These are phyloP conservation scores for Halcyon senegalensis DNA, from an alignment of 2,113 vertebrate species.

Conservation along the genomic window DNA sequence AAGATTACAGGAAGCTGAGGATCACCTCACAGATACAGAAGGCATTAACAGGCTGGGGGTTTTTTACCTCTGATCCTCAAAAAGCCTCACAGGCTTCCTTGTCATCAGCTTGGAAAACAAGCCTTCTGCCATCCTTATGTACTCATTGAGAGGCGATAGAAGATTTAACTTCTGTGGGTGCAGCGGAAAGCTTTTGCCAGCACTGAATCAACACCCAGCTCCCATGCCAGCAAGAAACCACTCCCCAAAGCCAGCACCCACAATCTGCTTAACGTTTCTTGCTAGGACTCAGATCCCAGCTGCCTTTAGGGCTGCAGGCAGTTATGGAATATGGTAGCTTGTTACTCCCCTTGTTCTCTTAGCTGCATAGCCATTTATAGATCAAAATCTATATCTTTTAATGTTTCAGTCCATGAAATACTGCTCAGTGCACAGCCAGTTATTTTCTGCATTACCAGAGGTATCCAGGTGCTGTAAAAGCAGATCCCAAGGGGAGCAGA, in stretches of 20 bases:
- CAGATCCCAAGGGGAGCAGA: neutral
- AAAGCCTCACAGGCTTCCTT: constrained; percentile 31
- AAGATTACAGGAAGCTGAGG: neutral
- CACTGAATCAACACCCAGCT: neutral
- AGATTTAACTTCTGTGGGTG: neutral
- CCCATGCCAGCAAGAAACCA: neutral
- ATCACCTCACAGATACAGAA: constrained; percentile 12
- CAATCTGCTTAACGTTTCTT: neutral
- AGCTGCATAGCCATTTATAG: neutral
- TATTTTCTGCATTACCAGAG: neutral
- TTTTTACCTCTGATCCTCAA: neutral
- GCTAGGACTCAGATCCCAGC: neutral
- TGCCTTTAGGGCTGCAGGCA: constrained; percentile 18
- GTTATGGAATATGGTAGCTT: neutral
- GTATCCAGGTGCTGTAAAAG: neutral
- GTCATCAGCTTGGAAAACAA: neutral
- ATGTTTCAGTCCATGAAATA: rapidly evolving
- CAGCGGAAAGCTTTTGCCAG: neutral
- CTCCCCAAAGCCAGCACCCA: neutral
- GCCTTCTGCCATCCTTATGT: neutral
- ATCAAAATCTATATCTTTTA: neutral
- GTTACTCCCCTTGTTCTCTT: neutral
- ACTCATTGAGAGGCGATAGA: neutral
- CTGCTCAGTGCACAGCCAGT: neutral
- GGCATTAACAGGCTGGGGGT: neutral